Conservation (phyloP, 2,888 invertebrate genomes). For the Stenichneumon culpator region DNA sequence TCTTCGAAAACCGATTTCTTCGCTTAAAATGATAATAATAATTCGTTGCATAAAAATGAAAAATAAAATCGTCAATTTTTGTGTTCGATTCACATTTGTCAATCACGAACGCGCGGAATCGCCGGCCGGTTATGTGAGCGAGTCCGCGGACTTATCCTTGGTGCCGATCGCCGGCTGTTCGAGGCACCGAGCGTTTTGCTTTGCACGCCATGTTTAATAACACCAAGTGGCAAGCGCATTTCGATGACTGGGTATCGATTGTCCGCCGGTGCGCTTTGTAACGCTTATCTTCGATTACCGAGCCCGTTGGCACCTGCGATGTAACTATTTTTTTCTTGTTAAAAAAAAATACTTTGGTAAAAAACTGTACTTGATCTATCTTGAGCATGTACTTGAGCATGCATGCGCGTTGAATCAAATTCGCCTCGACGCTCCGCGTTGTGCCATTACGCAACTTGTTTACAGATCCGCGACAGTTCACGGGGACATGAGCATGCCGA, state of each 20-base stretch:
- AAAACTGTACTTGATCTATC: no score
- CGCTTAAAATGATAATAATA: no score
- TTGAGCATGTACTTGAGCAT: no score
- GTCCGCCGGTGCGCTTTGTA: not conserved
- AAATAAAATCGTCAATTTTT: no score
- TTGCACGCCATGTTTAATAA: conserved; percentile 56
- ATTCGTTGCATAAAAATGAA: no score
- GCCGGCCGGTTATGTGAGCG: not conserved
- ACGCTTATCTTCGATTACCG: conserved; percentile 46
- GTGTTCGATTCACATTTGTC: not conserved
- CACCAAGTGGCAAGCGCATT: conserved; percentile 18
- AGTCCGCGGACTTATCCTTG: not conserved
- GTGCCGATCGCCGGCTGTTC: not conserved
- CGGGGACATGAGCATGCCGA: not conserved
- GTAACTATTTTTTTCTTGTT: no score
- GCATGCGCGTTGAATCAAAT: no score
- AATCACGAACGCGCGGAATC: not conserved
- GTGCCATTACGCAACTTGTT: conserved; percentile 65
- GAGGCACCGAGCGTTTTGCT: conserved; percentile 15
- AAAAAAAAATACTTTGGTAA: no score
- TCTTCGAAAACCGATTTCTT: no score
- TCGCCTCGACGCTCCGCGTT: no score
- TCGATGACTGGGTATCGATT: conserved; percentile 41
- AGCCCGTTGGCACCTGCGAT: not conserved
- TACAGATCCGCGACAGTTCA: conserved; percentile 19